Conservation (phyloP, 2,888 invertebrate genomes). For the Drosophila anomalata region DNA sequence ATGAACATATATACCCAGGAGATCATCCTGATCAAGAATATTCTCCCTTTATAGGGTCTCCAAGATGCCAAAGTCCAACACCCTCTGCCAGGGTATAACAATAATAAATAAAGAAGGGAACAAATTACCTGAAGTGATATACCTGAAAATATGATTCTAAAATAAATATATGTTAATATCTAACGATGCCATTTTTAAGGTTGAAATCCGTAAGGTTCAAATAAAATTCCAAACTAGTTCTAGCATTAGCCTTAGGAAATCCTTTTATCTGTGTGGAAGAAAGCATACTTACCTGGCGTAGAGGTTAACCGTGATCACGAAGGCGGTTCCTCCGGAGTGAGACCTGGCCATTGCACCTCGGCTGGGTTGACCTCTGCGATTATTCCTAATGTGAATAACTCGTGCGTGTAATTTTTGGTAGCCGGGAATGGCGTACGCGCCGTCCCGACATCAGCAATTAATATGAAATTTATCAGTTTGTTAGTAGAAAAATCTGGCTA, state of each 20-base stretch:
- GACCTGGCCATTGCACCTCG: slow-evolving; percentile 73
- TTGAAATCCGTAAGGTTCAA: background rate
- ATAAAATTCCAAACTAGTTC: background rate
- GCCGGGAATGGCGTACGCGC: slow-evolving; percentile 88
- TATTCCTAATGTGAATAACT: slow-evolving; percentile 77
- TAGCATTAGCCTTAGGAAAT: background rate
- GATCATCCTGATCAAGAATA: too few relatives aligned
- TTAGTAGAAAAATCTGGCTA: too few relatives aligned
- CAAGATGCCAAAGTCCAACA: too few relatives aligned
- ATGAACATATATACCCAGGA: too few relatives aligned
- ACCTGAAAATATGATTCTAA: too few relatives aligned
- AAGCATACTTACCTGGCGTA: slow-evolving; percentile 83
- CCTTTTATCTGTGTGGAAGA: background rate
- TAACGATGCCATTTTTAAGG: too few relatives aligned
- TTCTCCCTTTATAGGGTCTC: too few relatives aligned
- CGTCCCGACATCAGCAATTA: slow-evolving; percentile 84
- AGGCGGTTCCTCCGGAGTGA: slow-evolving; percentile 76
- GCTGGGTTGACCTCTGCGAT: slow-evolving; percentile 76
- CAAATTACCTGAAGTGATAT: too few relatives aligned
- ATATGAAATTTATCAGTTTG: too few relatives aligned
- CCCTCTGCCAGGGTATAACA: too few relatives aligned
- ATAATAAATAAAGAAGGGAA: too few relatives aligned
- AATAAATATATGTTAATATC: too few relatives aligned
- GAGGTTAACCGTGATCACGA: slow-evolving; percentile 80
- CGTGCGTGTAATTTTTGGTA: slow-evolving; percentile 86